phyloP scores from a whole-genome alignment of 2,888 invertebrate genomes.

The Hirtodrosophila trivittata region DNA sequence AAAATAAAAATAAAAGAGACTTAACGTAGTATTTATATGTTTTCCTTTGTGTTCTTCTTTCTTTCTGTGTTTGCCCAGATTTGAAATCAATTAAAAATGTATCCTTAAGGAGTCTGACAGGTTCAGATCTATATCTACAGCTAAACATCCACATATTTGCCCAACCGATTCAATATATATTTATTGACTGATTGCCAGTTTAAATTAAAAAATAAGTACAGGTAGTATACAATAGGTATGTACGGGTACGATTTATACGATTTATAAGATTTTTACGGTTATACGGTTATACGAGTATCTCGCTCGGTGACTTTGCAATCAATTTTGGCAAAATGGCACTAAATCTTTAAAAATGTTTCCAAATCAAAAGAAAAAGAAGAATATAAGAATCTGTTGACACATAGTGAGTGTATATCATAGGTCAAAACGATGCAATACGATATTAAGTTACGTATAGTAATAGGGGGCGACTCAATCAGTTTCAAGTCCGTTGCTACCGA shows the following conservation, averaged over 20 bases:
- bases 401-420: constrained; percentile 6
- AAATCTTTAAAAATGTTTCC: constrained; percentile 63
- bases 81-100: constrained; percentile 50
- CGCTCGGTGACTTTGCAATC: constrained; percentile 45
- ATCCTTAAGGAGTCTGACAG: constrained; percentile 49
- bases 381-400: constrained; percentile 16
- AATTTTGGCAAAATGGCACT: constrained; percentile 77
- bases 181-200: constrained; percentile 39
- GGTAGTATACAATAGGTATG: neutral
- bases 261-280: too few relatives aligned
- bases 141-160: constrained; percentile 27
- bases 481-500: constrained; percentile 56
- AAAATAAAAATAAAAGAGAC: constrained; percentile 55
- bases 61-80: constrained; percentile 38
- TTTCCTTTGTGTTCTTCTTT: constrained; percentile 36
- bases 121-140: constrained; percentile 37
- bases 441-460: constrained; percentile 5
- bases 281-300: constrained; percentile 23
- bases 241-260: too few relatives aligned
- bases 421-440: neutral
- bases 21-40: constrained; percentile 60
- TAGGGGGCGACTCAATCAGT: constrained; percentile 45
- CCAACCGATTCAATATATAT: constrained; percentile 31
- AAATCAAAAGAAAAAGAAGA: constrained; percentile 24
- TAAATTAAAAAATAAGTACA: constrained; percentile 6